Evolutionary conservation across 2,797 vertebrate species (phyloP), one percentile per base, ranked within the genome.

Genomic region (Tragelaphus oryx): DNA sequence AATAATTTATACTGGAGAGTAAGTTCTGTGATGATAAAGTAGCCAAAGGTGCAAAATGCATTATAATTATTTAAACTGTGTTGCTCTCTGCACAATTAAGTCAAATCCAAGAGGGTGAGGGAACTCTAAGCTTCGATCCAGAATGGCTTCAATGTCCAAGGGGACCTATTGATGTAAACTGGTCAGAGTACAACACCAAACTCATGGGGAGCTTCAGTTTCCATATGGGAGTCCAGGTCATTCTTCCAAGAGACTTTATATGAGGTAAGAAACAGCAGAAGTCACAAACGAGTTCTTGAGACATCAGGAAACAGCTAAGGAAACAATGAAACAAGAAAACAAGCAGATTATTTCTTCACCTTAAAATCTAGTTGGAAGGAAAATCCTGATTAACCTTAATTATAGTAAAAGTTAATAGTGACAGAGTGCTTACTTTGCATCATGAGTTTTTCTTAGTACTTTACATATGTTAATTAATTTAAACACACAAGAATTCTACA

Each of bases 211-310:
- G 75, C 50, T 80, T n/a, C 80, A 26, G 17, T 86, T 84, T 46
- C 41, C 75, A 54, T n/a, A 0, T 20, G 76, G 60, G 92, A 94
- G 20, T 76, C 17, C 17, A 87, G 46, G 18, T 75, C 17, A 30
- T 37, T 85, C 85, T 94, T 94, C 71, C 76, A n/a, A 82, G 93
- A 95, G 59, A 76, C 30, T 54, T 22, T 54, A 52, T 48, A 71
- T 93, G 91, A 95, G 59, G 79, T 80, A 95, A 96, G 78, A 94
- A 82, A 91, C 4, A 52, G n/a, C 30, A 93, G 78, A 92, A 75
- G 13, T 79, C 92, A 44, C 65, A 85, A 80, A 13, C 2, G 13
- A 55, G 14, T 50, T 57, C 26, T 59, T 57, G 41, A 20, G 12
- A 48, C 48, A 28, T 6, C 11, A 60, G 62, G 2, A 74, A 18